Conservation (phyloP, 2,888 invertebrate species). For the Polymixis lichenea region DNA sequence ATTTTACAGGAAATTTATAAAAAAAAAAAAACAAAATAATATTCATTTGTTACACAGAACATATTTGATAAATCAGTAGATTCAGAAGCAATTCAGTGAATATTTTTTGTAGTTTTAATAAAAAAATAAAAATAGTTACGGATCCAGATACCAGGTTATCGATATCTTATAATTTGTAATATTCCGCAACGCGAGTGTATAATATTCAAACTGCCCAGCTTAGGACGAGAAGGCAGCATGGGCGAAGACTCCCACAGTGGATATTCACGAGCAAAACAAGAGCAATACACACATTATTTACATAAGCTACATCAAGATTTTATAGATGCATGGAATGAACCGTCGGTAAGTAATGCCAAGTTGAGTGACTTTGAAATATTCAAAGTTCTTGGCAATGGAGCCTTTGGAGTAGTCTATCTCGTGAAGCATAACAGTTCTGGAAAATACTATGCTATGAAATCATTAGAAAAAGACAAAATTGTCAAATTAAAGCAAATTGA, state of each 20-base stretch:
- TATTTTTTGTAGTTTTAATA: slow-evolving; percentile 16
- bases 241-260: slow-evolving; percentile 70
- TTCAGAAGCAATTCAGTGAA: background rate
- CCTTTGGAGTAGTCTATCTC: slow-evolving; percentile 96
- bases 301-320: slow-evolving; percentile 82
- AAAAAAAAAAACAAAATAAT: slow-evolving; percentile 10
- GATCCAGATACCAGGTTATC: background rate
- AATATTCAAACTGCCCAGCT: background rate
- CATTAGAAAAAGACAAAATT: slow-evolving; percentile 96
- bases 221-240: slow-evolving; percentile 16
- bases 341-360: slow-evolving; percentile 73
- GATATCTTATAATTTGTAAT: background rate
- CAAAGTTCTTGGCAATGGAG: slow-evolving; percentile 96
- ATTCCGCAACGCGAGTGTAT: background rate
- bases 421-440: slow-evolving; percentile 90
- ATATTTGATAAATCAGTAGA: no score
- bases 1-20: slow-evolving; percentile 1
- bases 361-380: slow-evolving; percentile 93
- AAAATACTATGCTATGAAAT: slow-evolving; percentile 96
- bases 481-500: slow-evolving; percentile 96
- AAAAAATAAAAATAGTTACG: background rate
- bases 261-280: slow-evolving; percentile 80
- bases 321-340: slow-evolving; percentile 83
- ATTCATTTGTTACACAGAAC: slow-evolving; percentile 28
- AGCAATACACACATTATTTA: slow-evolving; percentile 80